Evolutionary conservation across 2,797 vertebrate genomes (phyloP).

Genomic region (Hipposideros larvatus): DNA sequence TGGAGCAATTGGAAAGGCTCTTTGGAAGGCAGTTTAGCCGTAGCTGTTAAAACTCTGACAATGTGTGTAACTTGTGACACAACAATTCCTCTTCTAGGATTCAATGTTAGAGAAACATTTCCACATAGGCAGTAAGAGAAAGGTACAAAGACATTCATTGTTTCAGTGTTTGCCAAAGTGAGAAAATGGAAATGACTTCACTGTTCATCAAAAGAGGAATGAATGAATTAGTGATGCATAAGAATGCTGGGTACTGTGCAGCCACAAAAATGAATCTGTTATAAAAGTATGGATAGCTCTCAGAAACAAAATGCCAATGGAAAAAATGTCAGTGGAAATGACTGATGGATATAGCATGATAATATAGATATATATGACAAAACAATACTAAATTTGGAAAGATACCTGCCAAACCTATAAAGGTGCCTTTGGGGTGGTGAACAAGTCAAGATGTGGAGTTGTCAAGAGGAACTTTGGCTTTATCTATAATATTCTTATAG

Average conservation of each 20-base stretch:
- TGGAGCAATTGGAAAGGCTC: not conserved
- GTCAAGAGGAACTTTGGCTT: not conserved
- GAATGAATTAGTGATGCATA: not conserved
- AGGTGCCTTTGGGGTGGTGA: not conserved
- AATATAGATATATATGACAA: not conserved
- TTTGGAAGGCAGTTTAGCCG: not conserved
- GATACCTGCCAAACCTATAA: not conserved
- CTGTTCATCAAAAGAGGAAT: not conserved
- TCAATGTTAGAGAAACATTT: not conserved
- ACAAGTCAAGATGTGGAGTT: not conserved
- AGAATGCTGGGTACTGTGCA: accelerated
- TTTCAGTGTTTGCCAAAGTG: not conserved
- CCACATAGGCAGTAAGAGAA: not conserved
- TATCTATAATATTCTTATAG: not conserved
- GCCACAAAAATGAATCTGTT: not conserved
- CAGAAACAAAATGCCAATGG: not conserved
- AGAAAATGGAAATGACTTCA: not conserved
- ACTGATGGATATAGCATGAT: no score
- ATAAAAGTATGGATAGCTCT: not conserved
- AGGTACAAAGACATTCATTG: not conserved
- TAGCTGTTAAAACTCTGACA: not conserved
- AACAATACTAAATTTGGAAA: not conserved
- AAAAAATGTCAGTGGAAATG: not conserved
- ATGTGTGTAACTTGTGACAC: not conserved
- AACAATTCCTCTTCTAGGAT: not conserved